Evolutionary conservation across 2,888 invertebrate genomes (phyloP).

Genomic region (Drosophila neutralis): DNA sequence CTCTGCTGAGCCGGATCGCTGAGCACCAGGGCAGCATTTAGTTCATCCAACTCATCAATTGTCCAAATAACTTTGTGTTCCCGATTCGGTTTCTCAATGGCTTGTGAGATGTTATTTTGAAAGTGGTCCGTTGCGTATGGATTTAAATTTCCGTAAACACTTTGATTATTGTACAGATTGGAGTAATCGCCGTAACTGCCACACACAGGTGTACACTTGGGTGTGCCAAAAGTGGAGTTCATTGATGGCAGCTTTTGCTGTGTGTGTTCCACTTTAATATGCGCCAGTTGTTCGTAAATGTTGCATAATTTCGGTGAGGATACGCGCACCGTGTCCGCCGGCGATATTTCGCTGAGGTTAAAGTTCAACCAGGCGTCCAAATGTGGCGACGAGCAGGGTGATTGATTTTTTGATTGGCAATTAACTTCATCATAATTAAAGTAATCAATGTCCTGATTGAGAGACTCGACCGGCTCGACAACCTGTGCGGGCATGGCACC

Average conservation of each 20-base stretch:
- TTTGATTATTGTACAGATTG: constrained; percentile 53
- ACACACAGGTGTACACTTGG: constrained; percentile 76
- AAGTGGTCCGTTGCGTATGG: constrained; percentile 79
- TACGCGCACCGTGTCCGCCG: constrained; percentile 20
- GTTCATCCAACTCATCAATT: constrained; percentile 81
- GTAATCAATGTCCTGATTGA: constrained; percentile 83
- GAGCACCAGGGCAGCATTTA: constrained; percentile 60
- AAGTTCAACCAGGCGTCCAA: constrained; percentile 84
- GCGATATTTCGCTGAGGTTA: constrained; percentile 73
- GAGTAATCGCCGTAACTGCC: constrained; percentile 60
- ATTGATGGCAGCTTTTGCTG: constrained; percentile 82
- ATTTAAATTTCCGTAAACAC: constrained; percentile 54
- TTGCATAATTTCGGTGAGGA: constrained; percentile 76
- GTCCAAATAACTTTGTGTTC: constrained; percentile 85
- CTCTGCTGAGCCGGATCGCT: constrained; percentile 21
- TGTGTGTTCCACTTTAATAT: constrained; percentile 29
- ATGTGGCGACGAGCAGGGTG: constrained; percentile 84
- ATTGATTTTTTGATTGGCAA: constrained; percentile 85
- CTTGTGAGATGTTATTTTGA: constrained; percentile 76
- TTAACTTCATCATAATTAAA: constrained; percentile 85
- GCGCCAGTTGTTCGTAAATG: constrained; percentile 48
- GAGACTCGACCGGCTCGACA: constrained; percentile 34
- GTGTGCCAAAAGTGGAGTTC: constrained; percentile 83
- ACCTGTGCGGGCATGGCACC: not conserved
- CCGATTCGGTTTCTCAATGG: constrained; percentile 81